Conservation (phyloP, 1,140 invertebrate species). For the Leptonema lineaticorne region DNA sequence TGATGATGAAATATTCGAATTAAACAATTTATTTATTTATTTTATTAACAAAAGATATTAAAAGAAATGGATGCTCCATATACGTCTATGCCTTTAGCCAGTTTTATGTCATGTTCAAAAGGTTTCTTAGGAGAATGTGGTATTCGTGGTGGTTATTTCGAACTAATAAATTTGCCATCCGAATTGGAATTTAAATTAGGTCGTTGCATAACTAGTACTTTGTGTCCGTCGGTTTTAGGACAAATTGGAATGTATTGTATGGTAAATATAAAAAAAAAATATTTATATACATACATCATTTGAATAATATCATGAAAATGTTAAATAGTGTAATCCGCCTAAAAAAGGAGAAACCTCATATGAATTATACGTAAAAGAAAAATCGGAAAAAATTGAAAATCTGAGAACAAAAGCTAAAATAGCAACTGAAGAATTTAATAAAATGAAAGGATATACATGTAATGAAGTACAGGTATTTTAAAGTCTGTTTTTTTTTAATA, state of each 20-base stretch:
- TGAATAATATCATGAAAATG: background rate
- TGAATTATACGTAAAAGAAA: slow-evolving; percentile 75
- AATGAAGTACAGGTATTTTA: slow-evolving; percentile 70
- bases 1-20: background rate
- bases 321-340: slow-evolving; percentile 70
- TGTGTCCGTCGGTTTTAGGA: slow-evolving; percentile 90
- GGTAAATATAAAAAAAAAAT: too few relatives aligned
- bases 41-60: slow-evolving; percentile 71
- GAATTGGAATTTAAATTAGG: slow-evolving; percentile 82
- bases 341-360: slow-evolving; percentile 81
- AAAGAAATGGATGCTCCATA: slow-evolving; percentile 88
- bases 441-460: slow-evolving; percentile 84
- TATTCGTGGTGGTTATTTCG: slow-evolving; percentile 89
- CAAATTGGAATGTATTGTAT: slow-evolving; percentile 77
- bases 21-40: slow-evolving; percentile 2
- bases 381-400: slow-evolving; percentile 72
- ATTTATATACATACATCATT: background rate
- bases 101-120: slow-evolving; percentile 96
- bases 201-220: slow-evolving; percentile 94
- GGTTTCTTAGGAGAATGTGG: slow-evolving; percentile 95
- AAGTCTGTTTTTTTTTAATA: background rate
- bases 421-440: slow-evolving; percentile 89
- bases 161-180: slow-evolving; percentile 85
- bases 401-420: slow-evolving; percentile 77
- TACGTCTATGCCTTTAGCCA: slow-evolving; percentile 80